A percentile compares a stretch with the other conserved stretches of the same genome.
phyloP scores from a whole-genome alignment of 2,888 invertebrate genomes.

The Ichneumoninae sp. region DNA sequence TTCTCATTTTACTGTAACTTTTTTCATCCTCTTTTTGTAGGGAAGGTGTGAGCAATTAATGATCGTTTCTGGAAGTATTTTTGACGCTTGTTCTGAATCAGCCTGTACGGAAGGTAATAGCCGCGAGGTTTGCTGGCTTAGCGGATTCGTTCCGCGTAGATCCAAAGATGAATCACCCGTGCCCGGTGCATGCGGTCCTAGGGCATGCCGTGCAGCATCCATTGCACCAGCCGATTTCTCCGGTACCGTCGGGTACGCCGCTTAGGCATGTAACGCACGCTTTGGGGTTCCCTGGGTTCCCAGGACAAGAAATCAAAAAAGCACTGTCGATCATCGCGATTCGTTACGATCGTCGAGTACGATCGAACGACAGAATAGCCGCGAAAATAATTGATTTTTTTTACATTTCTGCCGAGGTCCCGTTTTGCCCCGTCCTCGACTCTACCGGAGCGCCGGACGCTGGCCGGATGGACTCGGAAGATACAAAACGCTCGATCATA shows the following conservation, averaged over 20 bases:
- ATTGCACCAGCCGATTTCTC: constrained; percentile 12
- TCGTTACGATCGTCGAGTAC: constrained; percentile 38
- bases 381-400: constrained; percentile 1
- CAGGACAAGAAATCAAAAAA: neutral
- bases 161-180: constrained; percentile 50
- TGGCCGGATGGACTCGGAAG: constrained; percentile 16
- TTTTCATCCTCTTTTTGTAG: too few species aligned
- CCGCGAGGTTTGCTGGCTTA: constrained; percentile 47
- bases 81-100: neutral
- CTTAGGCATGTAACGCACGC: neutral
- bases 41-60: neutral
- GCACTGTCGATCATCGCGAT: constrained; percentile 28
- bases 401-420: neutral
- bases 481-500: constrained; percentile 62
- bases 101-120: constrained; percentile 6
- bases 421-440: neutral
- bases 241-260: constrained; percentile 1
- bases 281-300: neutral
- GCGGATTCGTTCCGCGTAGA: constrained; percentile 48
- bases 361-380: constrained; percentile 15
- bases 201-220: neutral
- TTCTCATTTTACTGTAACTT: too few species aligned
- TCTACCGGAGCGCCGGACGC: neutral
- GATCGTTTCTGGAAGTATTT: neutral
- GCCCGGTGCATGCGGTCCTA: constrained; percentile 5